A percentile compares a stretch with the other conserved stretches of the same genome.
Conservation (phyloP, 2,113 vertebrate species). For the Daubentonia madagascariensis region DNA sequence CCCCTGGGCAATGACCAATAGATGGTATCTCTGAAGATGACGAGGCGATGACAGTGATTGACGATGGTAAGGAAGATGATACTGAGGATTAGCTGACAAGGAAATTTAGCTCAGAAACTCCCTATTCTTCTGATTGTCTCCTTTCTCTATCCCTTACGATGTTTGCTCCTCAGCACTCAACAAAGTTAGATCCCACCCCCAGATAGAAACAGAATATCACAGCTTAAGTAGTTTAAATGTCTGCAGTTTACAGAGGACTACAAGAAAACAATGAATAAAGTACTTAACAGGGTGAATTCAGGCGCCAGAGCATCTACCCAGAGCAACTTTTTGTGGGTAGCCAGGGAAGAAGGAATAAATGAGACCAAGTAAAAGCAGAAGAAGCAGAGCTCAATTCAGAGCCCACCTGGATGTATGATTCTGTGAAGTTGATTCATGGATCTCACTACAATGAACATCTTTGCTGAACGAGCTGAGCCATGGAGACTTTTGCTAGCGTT, state of each 20-base stretch:
- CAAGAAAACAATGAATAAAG: not conserved
- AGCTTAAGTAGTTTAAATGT: not conserved
- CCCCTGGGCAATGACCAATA: not conserved
- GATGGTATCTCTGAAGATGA: not conserved
- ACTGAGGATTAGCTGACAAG: not conserved
- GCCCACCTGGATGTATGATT: not conserved
- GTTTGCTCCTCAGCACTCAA: not conserved
- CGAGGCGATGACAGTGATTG: not conserved
- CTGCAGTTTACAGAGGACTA: not conserved
- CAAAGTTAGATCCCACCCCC: not conserved
- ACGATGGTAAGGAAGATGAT: not conserved
- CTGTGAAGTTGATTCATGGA: not conserved
- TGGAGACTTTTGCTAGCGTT: not conserved
- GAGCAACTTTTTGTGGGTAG: not conserved
- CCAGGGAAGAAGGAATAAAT: not conserved
- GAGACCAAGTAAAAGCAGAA: not conserved
- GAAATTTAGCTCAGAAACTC: not conserved
- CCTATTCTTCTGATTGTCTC: not conserved
- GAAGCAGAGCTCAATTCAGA: not conserved
- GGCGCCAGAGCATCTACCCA: not conserved
- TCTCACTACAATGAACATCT: not conserved
- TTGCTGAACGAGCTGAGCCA: not conserved
- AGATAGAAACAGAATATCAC: not conserved
- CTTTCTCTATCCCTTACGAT: not conserved
- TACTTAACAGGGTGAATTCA: not conserved